These are phyloP conservation scores for Hirudinaria manillensis DNA, from an alignment of 2,888 invertebrate species.

Conservation along the genomic window DNA sequence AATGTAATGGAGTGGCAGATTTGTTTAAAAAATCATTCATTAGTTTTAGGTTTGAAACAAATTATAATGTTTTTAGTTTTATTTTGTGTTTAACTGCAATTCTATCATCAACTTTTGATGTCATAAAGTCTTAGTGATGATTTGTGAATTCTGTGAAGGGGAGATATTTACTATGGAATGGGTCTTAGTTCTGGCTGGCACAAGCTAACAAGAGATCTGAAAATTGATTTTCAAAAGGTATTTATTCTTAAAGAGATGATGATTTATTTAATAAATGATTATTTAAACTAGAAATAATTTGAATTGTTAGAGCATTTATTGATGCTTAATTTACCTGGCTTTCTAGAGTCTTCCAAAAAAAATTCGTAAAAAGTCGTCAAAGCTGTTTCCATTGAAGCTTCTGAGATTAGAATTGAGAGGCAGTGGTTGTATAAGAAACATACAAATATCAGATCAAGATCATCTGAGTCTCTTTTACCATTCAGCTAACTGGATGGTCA, in stretches of 20 bases:
- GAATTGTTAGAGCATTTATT: no score
- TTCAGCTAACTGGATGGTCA: conserved; percentile 86
- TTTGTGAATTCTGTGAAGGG: background rate
- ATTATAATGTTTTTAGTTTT: no score
- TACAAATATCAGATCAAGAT: conserved; percentile 62
- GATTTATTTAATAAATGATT: no score
- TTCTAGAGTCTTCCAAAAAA: conserved; percentile 11
- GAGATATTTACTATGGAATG: conserved; percentile 20
- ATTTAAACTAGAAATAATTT: no score
- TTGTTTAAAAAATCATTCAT: no score
- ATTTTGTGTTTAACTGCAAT: background rate
- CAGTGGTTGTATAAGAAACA: conserved; percentile 49
- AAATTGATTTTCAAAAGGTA: conserved; percentile 18
- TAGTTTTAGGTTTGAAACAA: no score
- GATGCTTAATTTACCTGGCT: background rate
- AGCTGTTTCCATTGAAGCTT: background rate
- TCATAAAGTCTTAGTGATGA: background rate
- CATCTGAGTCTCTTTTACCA: conserved; percentile 85
- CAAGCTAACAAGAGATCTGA: conserved; percentile 1
- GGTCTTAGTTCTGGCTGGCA: conserved; percentile 12
- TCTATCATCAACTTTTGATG: background rate
- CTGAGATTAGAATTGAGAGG: conserved; percentile 47
- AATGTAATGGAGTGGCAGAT: no score
- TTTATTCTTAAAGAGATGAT: no score
- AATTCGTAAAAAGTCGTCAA: background rate